Base-by-base conservation (phyloP, 1,140 invertebrate species). In the Anoplophora glabripennis region DNA sequence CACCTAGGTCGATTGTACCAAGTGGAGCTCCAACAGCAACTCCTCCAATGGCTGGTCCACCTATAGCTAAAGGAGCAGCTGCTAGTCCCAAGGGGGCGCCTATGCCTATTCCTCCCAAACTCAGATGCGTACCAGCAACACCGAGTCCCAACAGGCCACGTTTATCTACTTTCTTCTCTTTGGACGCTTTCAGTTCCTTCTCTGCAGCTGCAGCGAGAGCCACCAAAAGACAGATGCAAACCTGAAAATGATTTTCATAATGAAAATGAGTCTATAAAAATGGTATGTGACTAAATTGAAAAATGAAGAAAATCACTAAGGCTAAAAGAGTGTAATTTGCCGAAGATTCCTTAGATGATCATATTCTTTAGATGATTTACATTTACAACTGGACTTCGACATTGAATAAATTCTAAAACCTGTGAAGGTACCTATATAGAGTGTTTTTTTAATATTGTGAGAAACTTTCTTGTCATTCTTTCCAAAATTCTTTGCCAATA, bases 111-210 rank as follows among this genome's bases (percentile, higher is more conserved):
- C 51, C 63, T 14, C 60, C 63, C 37, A 28, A 10, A 21, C 52
- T 51, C 36, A 46, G 34, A 12, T 33, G 52, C 28, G 38, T 42
- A 36, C 63, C 63, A 53, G 62, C 65, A 41, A 66, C 60, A 15
- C 72, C 72, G 37, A 73, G 55, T 15, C 68, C 70, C 28, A 67
- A 17, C 8, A 74, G 59, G 17, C 72, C 72, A 42, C 72, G 64
- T 60, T 74, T 74, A 45, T 64, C 68, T 14, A 62, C 65, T 46
- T 57, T 47, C 37, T 68, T 66, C 33, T 51, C 42, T 47, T 63
- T 46, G 12, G 28, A 15, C 33, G 61, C 57, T 48, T 60, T 54
- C 10, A 53, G 53, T 12, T 33, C 37, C 35, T 54, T 62, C 18
- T 61, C 64, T 33, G 57, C 52, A 11, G 65, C 67, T n/a, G 63